Evolutionary conservation across 1,140 invertebrate species (phyloP).

Genomic region (Diorhabda carinulata): DNA sequence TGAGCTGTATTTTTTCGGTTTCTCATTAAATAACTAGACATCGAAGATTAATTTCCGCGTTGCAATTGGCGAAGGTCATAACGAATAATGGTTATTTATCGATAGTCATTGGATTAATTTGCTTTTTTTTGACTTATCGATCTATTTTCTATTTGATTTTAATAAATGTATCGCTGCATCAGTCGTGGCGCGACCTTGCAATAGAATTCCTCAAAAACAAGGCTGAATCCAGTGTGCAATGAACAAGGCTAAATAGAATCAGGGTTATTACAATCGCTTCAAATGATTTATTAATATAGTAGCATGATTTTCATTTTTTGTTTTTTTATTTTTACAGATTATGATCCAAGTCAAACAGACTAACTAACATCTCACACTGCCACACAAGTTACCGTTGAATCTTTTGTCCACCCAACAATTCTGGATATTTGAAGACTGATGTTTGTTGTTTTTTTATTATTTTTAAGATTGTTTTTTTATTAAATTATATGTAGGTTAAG

Average conservation of each 20-base stretch:
- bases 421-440: constrained; percentile 45
- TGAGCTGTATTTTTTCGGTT: too few relatives aligned
- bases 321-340: constrained; percentile 17
- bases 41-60: constrained; percentile 9
- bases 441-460: constrained; percentile 44
- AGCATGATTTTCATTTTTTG: constrained; percentile 4
- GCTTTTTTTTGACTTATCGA: constrained; percentile 11
- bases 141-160: constrained; percentile 5
- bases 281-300: neutral
- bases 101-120: constrained; percentile 15
- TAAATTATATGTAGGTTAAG: constrained; percentile 45
- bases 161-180: constrained; percentile 7
- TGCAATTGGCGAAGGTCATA: constrained; percentile 18
- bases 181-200: neutral
- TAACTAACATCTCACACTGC: constrained; percentile 34
- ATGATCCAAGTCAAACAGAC: constrained; percentile 1
- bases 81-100: constrained; percentile 11
- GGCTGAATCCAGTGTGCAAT: constrained; percentile 7
- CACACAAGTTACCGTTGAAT: constrained; percentile 42
- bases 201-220: constrained; percentile 9
- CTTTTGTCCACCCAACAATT: constrained; percentile 26
- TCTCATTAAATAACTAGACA: neutral
- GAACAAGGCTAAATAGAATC: constrained; percentile 5
- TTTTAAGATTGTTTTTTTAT: constrained; percentile 42
- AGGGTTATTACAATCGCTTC: neutral